Evolutionary conservation across 1,140 invertebrate species (phyloP).

Genomic region (Zelostemma sp.): DNA sequence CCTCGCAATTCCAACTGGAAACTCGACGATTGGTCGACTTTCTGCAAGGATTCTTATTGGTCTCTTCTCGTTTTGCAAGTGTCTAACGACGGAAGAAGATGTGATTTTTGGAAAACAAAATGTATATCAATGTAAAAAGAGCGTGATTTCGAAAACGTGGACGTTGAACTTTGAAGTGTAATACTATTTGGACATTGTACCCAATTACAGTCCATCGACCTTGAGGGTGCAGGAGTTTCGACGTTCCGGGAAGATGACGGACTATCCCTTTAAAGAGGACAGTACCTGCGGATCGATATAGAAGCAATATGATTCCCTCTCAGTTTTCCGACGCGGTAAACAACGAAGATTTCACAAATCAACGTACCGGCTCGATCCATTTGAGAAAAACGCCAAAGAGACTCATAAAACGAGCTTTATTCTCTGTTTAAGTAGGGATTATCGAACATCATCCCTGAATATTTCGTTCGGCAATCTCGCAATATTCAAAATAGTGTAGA

Average conservation of each 20-base stretch:
- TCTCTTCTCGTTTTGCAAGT: too few species aligned
- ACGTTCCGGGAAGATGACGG: constrained; percentile 43
- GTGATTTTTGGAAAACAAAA: neutral
- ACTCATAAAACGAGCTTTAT: constrained; percentile 58
- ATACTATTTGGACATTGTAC: constrained; percentile 30
- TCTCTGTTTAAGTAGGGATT: constrained; percentile 57
- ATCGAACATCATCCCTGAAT: constrained; percentile 51
- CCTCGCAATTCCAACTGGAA: constrained; percentile 18
- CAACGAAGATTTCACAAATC: neutral
- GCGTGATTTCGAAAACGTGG: neutral
- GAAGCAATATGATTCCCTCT: neutral
- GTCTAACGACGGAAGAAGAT: neutral
- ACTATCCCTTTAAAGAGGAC: constrained; percentile 61
- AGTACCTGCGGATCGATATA: constrained; percentile 6
- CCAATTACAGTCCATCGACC: constrained; percentile 30
- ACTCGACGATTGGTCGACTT: constrained; percentile 38
- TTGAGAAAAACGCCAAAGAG: constrained; percentile 30
- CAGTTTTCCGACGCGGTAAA: neutral
- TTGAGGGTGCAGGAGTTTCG: constrained; percentile 32
- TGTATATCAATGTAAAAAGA: too few species aligned
- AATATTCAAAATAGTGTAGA: constrained; percentile 14
- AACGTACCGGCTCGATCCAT: constrained; percentile 10
- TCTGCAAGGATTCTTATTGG: constrained; percentile 27
- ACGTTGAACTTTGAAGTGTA: constrained; percentile 8
- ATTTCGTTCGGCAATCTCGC: constrained; percentile 20